phyloP scores from a whole-genome alignment of 2,113 vertebrate genomes.

The Perca schrenkii region DNA sequence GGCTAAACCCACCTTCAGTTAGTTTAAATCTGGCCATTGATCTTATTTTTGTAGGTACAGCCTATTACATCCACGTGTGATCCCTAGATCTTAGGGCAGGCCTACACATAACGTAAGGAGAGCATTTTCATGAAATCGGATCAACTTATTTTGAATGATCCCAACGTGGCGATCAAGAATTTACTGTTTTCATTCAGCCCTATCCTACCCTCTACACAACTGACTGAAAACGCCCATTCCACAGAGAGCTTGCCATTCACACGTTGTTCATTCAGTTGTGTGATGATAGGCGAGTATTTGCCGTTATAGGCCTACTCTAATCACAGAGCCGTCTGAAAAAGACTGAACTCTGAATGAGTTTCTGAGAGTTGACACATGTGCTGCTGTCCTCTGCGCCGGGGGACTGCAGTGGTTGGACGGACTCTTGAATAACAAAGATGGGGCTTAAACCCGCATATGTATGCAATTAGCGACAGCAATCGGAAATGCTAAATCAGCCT shows the following conservation, averaged over 20 bases:
- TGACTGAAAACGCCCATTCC: neutral
- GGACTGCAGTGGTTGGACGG: constrained; percentile 29
- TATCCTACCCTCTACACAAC: neutral
- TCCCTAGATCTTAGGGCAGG: neutral
- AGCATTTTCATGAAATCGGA: neutral
- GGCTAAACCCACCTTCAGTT: constrained; percentile 27
- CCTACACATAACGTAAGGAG: neutral
- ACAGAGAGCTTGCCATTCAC: neutral
- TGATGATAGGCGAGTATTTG: neutral
- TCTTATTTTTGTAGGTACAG: neutral
- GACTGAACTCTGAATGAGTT: neutral
- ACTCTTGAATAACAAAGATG: constrained; percentile 24
- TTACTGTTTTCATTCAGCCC: neutral
- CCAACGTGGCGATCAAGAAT: neutral
- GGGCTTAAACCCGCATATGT: constrained; percentile 61
- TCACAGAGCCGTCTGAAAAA: neutral
- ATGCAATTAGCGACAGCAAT: constrained; percentile 60
- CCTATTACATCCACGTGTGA: neutral
- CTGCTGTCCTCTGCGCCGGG: neutral
- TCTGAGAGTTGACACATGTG: constrained; percentile 15
- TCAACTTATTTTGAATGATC: neutral
- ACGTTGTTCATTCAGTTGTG: neutral
- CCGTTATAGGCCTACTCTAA: neutral
- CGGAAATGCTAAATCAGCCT: neutral
- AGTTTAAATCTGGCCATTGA: constrained; percentile 26